Base-by-base conservation (phyloP, 2,888 invertebrate species). In the Drosophila neonasuta region DNA sequence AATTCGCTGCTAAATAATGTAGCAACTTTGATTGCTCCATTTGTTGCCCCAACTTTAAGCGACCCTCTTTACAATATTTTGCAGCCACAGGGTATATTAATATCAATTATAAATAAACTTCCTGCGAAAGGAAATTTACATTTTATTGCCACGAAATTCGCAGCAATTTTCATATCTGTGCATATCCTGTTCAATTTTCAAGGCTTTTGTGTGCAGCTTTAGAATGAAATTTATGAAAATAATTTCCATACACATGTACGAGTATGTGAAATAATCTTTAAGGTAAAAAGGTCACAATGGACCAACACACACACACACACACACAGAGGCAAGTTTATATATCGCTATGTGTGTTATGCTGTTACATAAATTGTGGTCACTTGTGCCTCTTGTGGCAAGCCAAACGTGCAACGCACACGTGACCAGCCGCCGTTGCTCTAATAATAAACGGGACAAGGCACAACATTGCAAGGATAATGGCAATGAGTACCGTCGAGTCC, bases 311-410 rank as follows among this genome's bases (percentile, higher is more conserved):
- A 24, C 15, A 51, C 34, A 41, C 8, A 45, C 10, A 24, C 15
- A n/a, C 15, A 3, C 17, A 13, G 13, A 13, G 13, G 17, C 4
- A 17, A 9, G 9, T 9, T 1, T 24, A 17, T 15, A 11, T 17
- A 20, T 24, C 24, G 24, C 24, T 24, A 6, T 30, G 15, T 15
- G 24, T 4, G 11, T 32, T 11, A 41, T 41, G 36, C 3, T 49
- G 59, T 71, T 66, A 50, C 74, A 65, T 54, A 70, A 71, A 59
- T 46, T 57, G 56, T 32, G 67, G 60, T 66, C 46, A 51, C 29
- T 67, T 62, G 51, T 62, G 60, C 15, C 17, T 32, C 48, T 55
- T 75, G 48, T n/a, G 45, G 20, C 55, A 59, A 30, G 24, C 24
- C 52, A 49, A 49, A 50, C 63, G 48, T 60, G 52, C 52, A 50